Percentiles rank a stretch among this genome's conserved stretches.
Conservation (phyloP, 1,140 invertebrate species). For the Geopemphigus sp. region DNA sequence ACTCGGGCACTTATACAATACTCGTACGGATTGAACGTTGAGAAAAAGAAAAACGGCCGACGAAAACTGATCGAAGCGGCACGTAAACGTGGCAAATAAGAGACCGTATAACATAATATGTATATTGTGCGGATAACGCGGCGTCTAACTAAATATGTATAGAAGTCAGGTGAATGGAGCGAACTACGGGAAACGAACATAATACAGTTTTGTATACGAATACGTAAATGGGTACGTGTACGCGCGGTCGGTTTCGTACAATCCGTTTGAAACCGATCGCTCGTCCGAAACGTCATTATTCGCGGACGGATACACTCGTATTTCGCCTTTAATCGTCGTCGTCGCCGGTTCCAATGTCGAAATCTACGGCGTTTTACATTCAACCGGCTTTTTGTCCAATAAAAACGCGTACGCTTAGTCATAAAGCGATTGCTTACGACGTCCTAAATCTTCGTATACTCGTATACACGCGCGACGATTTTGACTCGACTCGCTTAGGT, state of each 20-base stretch:
- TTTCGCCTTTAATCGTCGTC: background rate
- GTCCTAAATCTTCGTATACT: background rate
- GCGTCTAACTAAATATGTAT: background rate
- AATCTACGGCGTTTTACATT: background rate
- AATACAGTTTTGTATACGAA: too few species aligned
- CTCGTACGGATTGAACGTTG: too few species aligned
- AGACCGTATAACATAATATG: background rate
- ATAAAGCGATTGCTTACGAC: background rate
- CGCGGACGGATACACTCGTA: background rate
- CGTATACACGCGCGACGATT: background rate
- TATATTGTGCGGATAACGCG: too few species aligned
- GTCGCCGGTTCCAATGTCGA: background rate
- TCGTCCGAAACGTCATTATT: background rate
- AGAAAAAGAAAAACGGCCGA: too few species aligned
- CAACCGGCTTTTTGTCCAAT: background rate
- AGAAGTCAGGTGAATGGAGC: background rate
- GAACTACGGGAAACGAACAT: background rate
- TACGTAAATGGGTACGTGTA: too few species aligned
- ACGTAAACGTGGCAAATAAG: background rate
- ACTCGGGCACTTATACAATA: too few species aligned
- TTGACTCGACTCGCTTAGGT: background rate
- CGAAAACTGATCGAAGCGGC: too few species aligned
- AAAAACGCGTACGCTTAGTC: background rate
- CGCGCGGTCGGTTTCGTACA: background rate
- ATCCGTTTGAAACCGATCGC: too few species aligned